Percentiles rank a stretch among this genome's conserved stretches.
These are phyloP conservation scores for Caenorhabditis sinica DNA, from an alignment of 2,888 invertebrate genomes.

Conservation along the genomic window DNA sequence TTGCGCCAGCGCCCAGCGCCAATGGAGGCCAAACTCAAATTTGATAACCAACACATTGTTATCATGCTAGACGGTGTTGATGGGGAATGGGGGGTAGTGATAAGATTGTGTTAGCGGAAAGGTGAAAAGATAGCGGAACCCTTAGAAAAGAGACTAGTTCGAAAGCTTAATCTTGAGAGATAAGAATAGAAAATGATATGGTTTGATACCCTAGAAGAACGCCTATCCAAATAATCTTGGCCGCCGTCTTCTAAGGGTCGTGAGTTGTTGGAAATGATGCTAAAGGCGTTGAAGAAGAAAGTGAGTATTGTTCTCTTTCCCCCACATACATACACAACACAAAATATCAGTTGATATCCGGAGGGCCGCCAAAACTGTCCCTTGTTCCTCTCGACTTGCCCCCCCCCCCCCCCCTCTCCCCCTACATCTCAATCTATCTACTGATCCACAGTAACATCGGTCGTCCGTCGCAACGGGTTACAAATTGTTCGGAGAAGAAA, in stretches of 20 bases:
- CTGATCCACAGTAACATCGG: constrained; percentile 54
- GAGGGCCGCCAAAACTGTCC: constrained; percentile 21
- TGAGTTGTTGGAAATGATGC: constrained; percentile 9
- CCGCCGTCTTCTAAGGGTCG: background rate
- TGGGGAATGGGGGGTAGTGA: constrained; percentile 16
- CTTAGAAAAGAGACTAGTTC: background rate
- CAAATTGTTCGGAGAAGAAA: constrained; percentile 57
- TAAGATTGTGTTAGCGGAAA: constrained; percentile 44
- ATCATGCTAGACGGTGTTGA: constrained; percentile 38
- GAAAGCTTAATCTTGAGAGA: background rate
- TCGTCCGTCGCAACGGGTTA: constrained; percentile 62
- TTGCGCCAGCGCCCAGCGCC: background rate
- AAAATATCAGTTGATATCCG: constrained; percentile 64
- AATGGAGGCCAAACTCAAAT: constrained; percentile 29
- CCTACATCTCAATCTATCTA: background rate
- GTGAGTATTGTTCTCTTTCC: constrained; percentile 32
- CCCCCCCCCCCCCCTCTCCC: constrained; percentile 1
- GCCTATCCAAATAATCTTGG: background rate
- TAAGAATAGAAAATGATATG: constrained; percentile 9
- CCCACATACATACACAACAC: constrained; percentile 13
- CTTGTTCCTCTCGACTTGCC: background rate
- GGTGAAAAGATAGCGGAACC: constrained; percentile 28
- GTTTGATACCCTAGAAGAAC: background rate
- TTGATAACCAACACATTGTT: constrained; percentile 63
- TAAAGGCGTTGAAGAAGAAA: constrained; percentile 37